Evolutionary conservation across 2,113 vertebrate species (phyloP).

Genomic region (Panthera tigris): DNA sequence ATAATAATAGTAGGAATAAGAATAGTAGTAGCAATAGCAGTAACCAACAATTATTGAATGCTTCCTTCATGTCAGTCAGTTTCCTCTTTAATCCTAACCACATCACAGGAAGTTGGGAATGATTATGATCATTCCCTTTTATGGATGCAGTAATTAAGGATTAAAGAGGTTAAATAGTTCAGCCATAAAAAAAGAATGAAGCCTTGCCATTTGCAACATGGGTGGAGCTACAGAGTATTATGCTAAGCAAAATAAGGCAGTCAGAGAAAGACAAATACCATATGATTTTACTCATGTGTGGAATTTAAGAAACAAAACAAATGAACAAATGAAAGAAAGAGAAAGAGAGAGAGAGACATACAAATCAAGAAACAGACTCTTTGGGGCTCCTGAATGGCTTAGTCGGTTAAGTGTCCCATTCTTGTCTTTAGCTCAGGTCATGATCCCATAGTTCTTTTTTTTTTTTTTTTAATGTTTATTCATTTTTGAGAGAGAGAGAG

Average conservation of each 20-base stretch:
- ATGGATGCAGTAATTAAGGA: not conserved
- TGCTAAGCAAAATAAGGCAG: not conserved
- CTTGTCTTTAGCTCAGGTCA: too few relatives aligned
- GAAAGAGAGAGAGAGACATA: not conserved
- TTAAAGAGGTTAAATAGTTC: not conserved
- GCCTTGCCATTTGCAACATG: not conserved
- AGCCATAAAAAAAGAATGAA: not conserved
- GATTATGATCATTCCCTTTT: not conserved
- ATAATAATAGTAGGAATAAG: not conserved
- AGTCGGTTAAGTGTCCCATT: too few relatives aligned
- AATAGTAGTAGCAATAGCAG: not conserved
- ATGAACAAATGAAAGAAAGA: not conserved
- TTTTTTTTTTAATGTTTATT: too few relatives aligned
- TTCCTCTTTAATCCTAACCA: conserved; percentile 19
- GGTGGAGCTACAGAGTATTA: not conserved
- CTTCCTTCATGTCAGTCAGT: not conserved
- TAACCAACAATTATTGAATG: not conserved
- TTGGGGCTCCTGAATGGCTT: too few relatives aligned
- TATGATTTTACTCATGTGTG: not conserved
- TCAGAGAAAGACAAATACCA: not conserved
- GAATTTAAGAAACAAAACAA: not conserved
- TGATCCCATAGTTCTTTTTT: too few relatives aligned
- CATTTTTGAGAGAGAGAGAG: too few relatives aligned
- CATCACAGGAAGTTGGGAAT: not conserved
- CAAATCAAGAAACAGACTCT: not conserved